Base-by-base conservation (phyloP, 2,888 invertebrate genomes). In the Microctonus hyperodae region DNA sequence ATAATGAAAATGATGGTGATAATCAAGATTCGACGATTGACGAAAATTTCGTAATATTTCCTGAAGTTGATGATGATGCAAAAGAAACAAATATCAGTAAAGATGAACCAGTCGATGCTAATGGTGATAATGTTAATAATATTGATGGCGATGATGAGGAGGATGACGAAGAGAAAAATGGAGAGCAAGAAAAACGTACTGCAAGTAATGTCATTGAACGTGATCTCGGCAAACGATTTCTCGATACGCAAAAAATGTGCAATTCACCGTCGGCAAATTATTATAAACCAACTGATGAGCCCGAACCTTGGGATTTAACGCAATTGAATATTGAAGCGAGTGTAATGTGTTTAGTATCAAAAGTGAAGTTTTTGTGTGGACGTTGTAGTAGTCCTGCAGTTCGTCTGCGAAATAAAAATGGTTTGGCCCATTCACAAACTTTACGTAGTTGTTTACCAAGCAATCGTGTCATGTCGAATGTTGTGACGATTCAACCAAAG, bases 251-350 rank as follows among this genome's bases (percentile, higher is more conserved):
- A 58, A 84, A 84, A 62, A 84, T 89, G 88, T 89, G 88, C 85
- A 88, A 88, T 73, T 89, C 91, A 60, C 90, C 90, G 28, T 91
- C 91, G 16, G 91, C 92, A 1, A 92, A 92, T 83, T 92, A 92
- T 80, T 92, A 92, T 79, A 89, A 92, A 69, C 92, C 92, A 0
- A 91, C 91, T 0, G 92, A 92, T 77, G 93, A 93, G 77, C 92
- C 92, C 0, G 94, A 94, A 78, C 94, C 94, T 0, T 91, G 93
- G 88, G 95, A 95, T 81, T 86, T 95, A 68, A 94, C 93, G 0
- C 91, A 94, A 76, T 83, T 95, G 44, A 95, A 95, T 79, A 92
- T 94, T 62, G 94, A 95, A 84, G 95, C 94, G 0, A 92, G 93
- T 77, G 90, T 94, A 6, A 93, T 95, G 89, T 94, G 94, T 82